A percentile compares a stretch with the other conserved stretches of the same genome.
Evolutionary conservation across 2,888 invertebrate genomes (phyloP).

Genomic region (Eumacrocentrus americanus): DNA sequence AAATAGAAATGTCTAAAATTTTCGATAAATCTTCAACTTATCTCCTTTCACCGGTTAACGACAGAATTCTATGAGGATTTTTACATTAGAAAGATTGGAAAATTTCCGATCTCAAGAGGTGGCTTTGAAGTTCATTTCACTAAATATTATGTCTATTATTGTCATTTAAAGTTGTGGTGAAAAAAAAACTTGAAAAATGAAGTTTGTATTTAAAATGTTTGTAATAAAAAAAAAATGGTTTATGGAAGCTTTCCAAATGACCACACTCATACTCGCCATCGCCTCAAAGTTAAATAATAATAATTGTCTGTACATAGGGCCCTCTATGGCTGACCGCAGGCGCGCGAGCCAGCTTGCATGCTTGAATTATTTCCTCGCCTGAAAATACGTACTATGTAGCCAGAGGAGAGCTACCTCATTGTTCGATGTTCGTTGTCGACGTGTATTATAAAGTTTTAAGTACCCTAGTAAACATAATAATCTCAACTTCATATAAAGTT

Average conservation of each 20-base stretch:
- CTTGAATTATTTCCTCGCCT: conserved; percentile 20
- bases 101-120: too few species aligned
- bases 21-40: too few species aligned
- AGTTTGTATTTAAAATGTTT: neutral
- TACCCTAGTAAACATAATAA: neutral
- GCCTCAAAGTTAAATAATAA: conserved; percentile 29
- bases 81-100: too few species aligned
- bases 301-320: conserved; percentile 6
- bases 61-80: too few species aligned
- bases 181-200: neutral
- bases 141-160: too few species aligned
- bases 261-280: neutral
- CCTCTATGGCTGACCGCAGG: conserved; percentile 15
- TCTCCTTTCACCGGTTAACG: too few species aligned
- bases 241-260: conserved; percentile 23
- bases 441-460: conserved; percentile 12
- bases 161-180: too few species aligned
- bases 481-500: too few species aligned
- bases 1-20: too few species aligned
- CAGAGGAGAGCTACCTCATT: conserved; percentile 9
- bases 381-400: conserved; percentile 8
- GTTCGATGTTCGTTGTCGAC: conserved; percentile 17
- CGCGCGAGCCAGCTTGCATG: conserved; percentile 8
- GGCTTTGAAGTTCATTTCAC: too few species aligned
- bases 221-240: too few species aligned